phyloP scores from a whole-genome alignment of 2,113 vertebrate genomes.

The Lathamus discolor region DNA sequence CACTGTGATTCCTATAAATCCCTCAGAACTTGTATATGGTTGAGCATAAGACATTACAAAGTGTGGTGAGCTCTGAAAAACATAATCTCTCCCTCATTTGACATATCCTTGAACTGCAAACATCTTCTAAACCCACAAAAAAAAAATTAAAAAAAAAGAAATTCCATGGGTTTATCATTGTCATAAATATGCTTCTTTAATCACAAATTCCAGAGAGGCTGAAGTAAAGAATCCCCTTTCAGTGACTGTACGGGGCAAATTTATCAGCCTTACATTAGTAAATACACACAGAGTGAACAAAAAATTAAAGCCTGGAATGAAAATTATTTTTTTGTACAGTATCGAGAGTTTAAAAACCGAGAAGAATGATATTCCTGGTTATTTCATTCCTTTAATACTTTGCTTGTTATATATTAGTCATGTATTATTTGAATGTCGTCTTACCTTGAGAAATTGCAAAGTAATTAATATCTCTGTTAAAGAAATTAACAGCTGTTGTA shows the following conservation, averaged over 20 bases:
- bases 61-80: neutral
- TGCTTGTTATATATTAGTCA: neutral
- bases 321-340: neutral
- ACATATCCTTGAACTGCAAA: neutral
- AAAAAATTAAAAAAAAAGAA: neutral
- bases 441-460: neutral
- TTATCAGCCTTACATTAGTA: neutral
- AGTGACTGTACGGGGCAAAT: neutral
- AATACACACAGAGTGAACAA: neutral
- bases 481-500: conserved; percentile 9
- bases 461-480: conserved; percentile 49
- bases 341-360: neutral
- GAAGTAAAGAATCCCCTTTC: neutral
- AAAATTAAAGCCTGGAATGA: neutral
- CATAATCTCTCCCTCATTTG: neutral
- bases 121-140: neutral
- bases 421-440: neutral
- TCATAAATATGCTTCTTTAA: neutral
- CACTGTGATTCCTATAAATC: neutral
- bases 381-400: neutral
- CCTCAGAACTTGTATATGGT: neutral
- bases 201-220: neutral
- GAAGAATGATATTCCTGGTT: neutral
- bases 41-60: neutral
- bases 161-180: neutral